phyloP scores from a whole-genome alignment of 2,113 vertebrate species.

The Pluvianellus socialis region DNA sequence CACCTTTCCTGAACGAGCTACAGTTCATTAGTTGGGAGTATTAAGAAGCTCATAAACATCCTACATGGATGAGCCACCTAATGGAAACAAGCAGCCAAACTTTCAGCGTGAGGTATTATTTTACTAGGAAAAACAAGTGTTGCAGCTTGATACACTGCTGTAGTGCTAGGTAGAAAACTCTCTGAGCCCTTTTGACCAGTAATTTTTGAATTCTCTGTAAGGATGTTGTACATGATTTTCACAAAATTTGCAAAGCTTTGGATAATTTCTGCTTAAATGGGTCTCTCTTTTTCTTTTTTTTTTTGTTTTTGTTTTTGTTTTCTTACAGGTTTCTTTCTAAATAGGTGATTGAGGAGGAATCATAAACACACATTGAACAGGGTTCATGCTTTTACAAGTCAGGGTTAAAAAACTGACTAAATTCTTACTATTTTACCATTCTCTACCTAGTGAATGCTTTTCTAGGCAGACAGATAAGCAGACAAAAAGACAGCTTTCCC shows the following conservation, averaged over 20 bases:
- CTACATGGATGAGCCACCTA: not conserved
- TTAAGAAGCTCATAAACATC: not conserved
- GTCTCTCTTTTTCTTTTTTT: not conserved
- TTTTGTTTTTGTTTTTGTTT: not conserved
- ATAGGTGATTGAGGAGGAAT: not conserved
- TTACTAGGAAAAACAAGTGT: not conserved
- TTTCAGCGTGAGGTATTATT: not conserved
- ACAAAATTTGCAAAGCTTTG: not conserved
- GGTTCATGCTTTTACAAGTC: not conserved
- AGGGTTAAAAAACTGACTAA: not conserved
- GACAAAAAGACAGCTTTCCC: not conserved
- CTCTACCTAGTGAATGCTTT: not conserved
- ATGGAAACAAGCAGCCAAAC: not conserved
- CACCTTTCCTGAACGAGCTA: not conserved
- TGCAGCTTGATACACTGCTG: fast-evolving
- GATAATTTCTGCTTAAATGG: not conserved
- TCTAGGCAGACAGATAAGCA: not conserved
- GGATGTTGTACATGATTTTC: not conserved
- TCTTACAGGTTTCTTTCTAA: not conserved
- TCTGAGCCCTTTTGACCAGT: not conserved
- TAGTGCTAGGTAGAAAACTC: not conserved
- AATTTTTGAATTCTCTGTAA: not conserved
- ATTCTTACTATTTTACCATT: not conserved
- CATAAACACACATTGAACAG: not conserved
- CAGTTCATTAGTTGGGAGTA: not conserved